Evolutionary conservation across 2,888 invertebrate species (phyloP), one percentile per base, ranked within the genome.

Genomic region (Myopa testacea): DNA sequence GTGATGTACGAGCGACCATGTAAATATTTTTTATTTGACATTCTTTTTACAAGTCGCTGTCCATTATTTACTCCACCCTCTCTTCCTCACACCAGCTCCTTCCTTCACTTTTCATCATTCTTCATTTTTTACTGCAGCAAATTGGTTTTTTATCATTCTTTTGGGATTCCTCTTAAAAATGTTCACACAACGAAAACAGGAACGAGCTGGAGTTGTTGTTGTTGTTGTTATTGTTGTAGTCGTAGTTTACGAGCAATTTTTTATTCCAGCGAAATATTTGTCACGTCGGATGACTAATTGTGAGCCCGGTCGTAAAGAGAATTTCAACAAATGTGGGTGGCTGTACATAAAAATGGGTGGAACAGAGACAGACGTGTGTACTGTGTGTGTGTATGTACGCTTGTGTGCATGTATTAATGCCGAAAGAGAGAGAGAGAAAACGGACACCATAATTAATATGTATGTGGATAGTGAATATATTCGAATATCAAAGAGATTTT

Each of bases 271-370:
- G 3, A 45, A 45, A 45, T 55, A 55, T 55, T 55, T 16, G 5
- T 55, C 55, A 55, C 10, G 55, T n/a, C 5, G 65, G 8, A 38
- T 65, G 65, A 65, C 38, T 65, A 65, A 65, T 65, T 65, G 37
- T 65, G 65, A 63, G 26, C 3, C 12, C 37, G 16, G 7, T 14
- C 38, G 16, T 14, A 65, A 65, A 26, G 26, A 26, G 10, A 62
- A n/a, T 19, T 26, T 10, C 62, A 62, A 4, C 2, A 58, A 58
- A 58, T 8, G 12, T n/a, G 14, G 10, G 52, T 52, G 52, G 10
- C 10, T 14, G 14, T 52, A 52, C 52, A 52, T 52, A 52, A 52
- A 52, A 52, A 52, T 3, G 52, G 8, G 14, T 52, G 52, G 14
- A 52, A n/a, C n/a, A n/a, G n/a, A n/a, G n/a, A n/a, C n/a, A n/a